phyloP scores from a whole-genome alignment of 2,113 vertebrate species.

The Solea solea region DNA sequence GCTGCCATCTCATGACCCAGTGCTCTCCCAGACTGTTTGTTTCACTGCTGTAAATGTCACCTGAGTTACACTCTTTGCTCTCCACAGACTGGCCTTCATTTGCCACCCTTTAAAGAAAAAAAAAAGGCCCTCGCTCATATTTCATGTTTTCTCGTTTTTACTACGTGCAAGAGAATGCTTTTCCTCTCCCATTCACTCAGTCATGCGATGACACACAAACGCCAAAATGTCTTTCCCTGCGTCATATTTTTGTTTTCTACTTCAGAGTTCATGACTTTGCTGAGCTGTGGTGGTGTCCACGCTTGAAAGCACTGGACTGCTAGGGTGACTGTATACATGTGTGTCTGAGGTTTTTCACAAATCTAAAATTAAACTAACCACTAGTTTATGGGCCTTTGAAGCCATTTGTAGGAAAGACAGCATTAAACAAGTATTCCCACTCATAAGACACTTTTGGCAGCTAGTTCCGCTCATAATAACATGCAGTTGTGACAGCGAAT shows the following conservation, averaged over 20 bases:
- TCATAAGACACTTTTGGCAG: slow-evolving; percentile 9
- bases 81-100: slow-evolving; percentile 65
- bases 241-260: slow-evolving; percentile 20
- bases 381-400: slow-evolving; percentile 28
- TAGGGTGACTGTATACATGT: slow-evolving; percentile 5
- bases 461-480: not conserved
- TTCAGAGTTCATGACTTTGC: not conserved
- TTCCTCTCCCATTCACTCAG: slow-evolving; percentile 13
- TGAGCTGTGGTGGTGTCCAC: not conserved
- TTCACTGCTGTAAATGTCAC: slow-evolving; percentile 81
- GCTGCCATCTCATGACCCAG: slow-evolving; percentile 53
- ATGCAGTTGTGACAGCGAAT: slow-evolving; percentile 17
- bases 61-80: slow-evolving; percentile 62
- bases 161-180: slow-evolving; percentile 41
- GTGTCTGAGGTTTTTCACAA: slow-evolving; percentile 10
- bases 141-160: slow-evolving; percentile 74
- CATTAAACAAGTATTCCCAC: slow-evolving; percentile 1
- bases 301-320: not conserved
- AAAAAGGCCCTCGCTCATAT: slow-evolving; percentile 61
- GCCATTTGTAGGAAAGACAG: slow-evolving; percentile 18
- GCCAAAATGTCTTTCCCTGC: slow-evolving; percentile 15
- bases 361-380: slow-evolving; percentile 21
- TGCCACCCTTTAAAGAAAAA: slow-evolving; percentile 37
- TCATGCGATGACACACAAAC: slow-evolving; percentile 36
- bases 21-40: slow-evolving; percentile 53